Conservation (phyloP, 2,797 vertebrate genomes). For the Alcedo atthis region DNA sequence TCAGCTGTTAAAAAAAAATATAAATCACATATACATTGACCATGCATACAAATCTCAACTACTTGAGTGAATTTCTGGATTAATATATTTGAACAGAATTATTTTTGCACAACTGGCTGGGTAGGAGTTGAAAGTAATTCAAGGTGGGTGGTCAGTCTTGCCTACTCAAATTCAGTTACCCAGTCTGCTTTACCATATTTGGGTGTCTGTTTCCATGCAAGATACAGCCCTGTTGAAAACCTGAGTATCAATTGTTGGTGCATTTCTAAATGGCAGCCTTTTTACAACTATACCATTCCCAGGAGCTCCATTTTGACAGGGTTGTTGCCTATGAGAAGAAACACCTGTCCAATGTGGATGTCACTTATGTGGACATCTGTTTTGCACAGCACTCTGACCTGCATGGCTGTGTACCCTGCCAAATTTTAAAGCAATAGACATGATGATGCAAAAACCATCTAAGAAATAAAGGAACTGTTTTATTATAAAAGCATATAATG, state of each 20-base stretch:
- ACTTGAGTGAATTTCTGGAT: background rate
- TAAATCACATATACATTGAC: background rate
- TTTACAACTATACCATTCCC: slow-evolving; percentile 17
- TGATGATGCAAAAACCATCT: slow-evolving; percentile 30
- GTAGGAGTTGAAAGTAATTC: slow-evolving; percentile 16
- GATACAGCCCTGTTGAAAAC: background rate
- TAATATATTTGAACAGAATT: background rate
- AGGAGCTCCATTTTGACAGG: slow-evolving; percentile 53
- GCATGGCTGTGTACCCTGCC: slow-evolving; percentile 23
- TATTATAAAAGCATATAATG: background rate
- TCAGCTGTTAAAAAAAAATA: background rate
- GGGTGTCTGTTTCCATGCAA: background rate
- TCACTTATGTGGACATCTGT: slow-evolving; percentile 71
- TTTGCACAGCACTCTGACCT: slow-evolving; percentile 58
- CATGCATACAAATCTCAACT: background rate
- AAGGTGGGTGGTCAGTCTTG: slow-evolving; percentile 56
- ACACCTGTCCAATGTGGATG: slow-evolving; percentile 74
- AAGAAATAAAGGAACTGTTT: slow-evolving; percentile 14
- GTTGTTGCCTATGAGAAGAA: slow-evolving; percentile 71
- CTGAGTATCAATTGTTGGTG: background rate
- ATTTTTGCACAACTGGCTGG: slow-evolving; percentile 18
- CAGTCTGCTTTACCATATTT: background rate
- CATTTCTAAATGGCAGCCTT: background rate
- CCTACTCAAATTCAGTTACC: background rate
- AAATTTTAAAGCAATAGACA: slow-evolving; percentile 5